A percentile compares a stretch with the other conserved stretches of the same genome.
Evolutionary conservation across 2,888 invertebrate genomes (phyloP).

Genomic region (Ariolimax columbianus): DNA sequence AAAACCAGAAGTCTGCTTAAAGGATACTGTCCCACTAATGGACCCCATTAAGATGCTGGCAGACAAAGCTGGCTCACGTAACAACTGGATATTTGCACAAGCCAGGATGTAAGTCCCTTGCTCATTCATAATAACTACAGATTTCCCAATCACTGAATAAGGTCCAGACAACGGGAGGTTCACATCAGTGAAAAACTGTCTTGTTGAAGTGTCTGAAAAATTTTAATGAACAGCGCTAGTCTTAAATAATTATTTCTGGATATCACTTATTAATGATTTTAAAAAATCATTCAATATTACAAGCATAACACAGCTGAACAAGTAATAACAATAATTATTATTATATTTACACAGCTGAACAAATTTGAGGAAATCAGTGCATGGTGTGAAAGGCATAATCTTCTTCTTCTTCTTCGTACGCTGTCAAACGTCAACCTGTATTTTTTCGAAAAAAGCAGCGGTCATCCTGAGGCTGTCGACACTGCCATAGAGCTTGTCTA

Average conservation of each 20-base stretch:
- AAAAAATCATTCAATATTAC: background rate
- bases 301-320: too few relatives aligned
- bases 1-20: conserved; percentile 55
- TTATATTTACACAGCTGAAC: too few relatives aligned
- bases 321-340: too few relatives aligned
- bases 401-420: too few relatives aligned
- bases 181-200: conserved; percentile 85
- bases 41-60: conserved; percentile 51
- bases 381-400: too few relatives aligned
- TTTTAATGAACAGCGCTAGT: background rate
- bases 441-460: too few relatives aligned
- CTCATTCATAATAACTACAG: conserved; percentile 84
- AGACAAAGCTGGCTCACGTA: conserved; percentile 48
- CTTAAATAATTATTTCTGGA: background rate
- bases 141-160: conserved; percentile 87
- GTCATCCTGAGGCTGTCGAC: too few relatives aligned
- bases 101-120: conserved; percentile 87
- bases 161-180: conserved; percentile 87
- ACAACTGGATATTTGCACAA: conserved; percentile 83
- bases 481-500: too few relatives aligned
- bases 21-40: conserved; percentile 54
- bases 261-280: background rate
- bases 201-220: conserved; percentile 27
- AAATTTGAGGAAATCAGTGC: too few relatives aligned
- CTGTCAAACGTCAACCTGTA: too few relatives aligned